phyloP scores from a whole-genome alignment of 2,888 invertebrate species.

The Drosophila testacea region DNA sequence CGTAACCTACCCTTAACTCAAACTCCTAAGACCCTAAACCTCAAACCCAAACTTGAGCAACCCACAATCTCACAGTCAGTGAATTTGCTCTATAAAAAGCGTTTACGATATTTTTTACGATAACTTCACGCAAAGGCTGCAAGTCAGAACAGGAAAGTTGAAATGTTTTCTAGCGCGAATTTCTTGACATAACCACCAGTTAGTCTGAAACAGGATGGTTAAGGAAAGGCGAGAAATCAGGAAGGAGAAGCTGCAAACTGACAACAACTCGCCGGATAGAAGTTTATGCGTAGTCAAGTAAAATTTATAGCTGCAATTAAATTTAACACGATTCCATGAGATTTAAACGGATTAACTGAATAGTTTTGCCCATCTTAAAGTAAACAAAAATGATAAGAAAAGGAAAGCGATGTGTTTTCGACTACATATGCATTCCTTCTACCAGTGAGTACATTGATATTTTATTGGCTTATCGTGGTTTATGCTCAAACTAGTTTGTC shows the following conservation, averaged over 20 bases:
- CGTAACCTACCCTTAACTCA: conserved; percentile 4
- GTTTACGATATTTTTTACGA: conserved; percentile 71
- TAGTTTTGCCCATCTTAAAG: conserved; percentile 62
- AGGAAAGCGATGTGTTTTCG: conserved; percentile 8
- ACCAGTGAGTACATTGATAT: conserved; percentile 63
- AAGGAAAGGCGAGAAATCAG: not conserved
- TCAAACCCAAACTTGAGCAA: conserved; percentile 3
- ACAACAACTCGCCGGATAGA: conserved; percentile 60
- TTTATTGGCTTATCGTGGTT: conserved; percentile 75
- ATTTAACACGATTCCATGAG: conserved; percentile 77
- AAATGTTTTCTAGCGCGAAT: conserved; percentile 65
- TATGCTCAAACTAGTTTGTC: conserved; percentile 45
- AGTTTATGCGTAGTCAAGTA: conserved; percentile 67
- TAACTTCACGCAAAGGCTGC: conserved; percentile 63
- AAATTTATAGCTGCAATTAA: conserved; percentile 80
- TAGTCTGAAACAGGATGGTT: conserved; percentile 21
- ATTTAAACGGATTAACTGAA: conserved; percentile 78
- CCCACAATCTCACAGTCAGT: conserved; percentile 34
- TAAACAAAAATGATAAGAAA: conserved; percentile 7
- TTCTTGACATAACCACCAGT: conserved; percentile 59
- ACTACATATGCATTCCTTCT: conserved; percentile 13
- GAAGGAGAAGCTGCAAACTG: conserved; percentile 1
- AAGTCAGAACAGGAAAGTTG: conserved; percentile 51
- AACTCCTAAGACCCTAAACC: conserved; percentile 5
- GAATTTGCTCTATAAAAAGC: conserved; percentile 62